Evolutionary conservation across 1,140 invertebrate genomes (phyloP).

Genomic region (Macrocentrus cingulum): DNA sequence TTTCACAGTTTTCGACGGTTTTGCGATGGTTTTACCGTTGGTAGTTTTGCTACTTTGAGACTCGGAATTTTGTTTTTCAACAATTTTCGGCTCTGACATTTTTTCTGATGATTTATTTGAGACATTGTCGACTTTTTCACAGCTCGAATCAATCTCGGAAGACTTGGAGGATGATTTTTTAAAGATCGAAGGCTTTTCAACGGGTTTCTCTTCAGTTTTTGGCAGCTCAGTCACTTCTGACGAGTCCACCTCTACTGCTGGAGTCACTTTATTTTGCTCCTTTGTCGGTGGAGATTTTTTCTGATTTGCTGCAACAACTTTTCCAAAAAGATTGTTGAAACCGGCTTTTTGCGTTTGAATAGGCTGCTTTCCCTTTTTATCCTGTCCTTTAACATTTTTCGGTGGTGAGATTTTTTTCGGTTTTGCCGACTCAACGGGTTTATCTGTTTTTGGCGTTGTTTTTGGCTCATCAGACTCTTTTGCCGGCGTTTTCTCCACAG

Average conservation of each 20-base stretch:
- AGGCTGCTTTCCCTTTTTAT: slow-evolving; percentile 38
- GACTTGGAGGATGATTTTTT: no score
- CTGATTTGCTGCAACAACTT: slow-evolving; percentile 28
- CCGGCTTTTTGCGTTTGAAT: slow-evolving; percentile 38
- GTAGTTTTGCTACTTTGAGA: slow-evolving; percentile 17
- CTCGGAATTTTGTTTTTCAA: no score
- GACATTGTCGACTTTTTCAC: no score
- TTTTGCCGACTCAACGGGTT: slow-evolving; percentile 7
- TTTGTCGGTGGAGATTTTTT: slow-evolving; percentile 19
- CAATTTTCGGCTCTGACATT: no score
- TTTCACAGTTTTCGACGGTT: slow-evolving; percentile 27
- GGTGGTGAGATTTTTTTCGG: slow-evolving; percentile 28
- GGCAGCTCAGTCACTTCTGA: no score
- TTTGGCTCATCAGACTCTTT: slow-evolving; percentile 19
- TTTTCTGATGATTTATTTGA: no score
- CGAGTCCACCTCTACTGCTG: not conserved
- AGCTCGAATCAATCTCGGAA: no score
- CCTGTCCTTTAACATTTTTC: slow-evolving; percentile 10
- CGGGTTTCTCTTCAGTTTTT: slow-evolving; percentile 2
- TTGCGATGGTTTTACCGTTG: slow-evolving; percentile 6
- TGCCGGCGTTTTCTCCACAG: slow-evolving; percentile 3
- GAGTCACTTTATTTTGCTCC: slow-evolving; percentile 1
- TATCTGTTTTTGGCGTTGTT: slow-evolving; percentile 9
- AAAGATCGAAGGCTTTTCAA: not conserved
- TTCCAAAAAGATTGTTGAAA: slow-evolving; percentile 46